Conservation (phyloP, 1,140 invertebrate genomes). For the Calycopis cecrops region DNA sequence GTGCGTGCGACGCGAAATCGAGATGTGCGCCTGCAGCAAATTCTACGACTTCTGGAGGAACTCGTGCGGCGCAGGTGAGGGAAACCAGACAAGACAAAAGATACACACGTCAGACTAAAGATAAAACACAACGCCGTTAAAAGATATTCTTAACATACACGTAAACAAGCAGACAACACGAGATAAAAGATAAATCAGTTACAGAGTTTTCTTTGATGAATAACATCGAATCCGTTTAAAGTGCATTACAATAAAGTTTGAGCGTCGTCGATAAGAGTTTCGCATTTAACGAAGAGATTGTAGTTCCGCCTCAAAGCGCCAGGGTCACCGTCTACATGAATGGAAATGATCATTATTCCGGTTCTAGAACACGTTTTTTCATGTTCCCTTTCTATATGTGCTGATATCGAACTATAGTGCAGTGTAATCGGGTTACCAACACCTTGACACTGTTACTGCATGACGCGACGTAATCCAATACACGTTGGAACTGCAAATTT, state of each 20-base stretch:
- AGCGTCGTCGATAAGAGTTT: conserved; percentile 3
- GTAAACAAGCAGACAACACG: too few relatives aligned
- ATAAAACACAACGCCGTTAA: too few relatives aligned
- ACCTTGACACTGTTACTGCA: conserved; percentile 19
- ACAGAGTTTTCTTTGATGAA: too few relatives aligned
- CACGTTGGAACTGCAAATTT: background rate
- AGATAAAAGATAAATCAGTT: too few relatives aligned
- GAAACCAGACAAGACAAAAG: background rate
- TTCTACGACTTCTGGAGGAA: conserved; percentile 69
- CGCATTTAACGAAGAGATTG: conserved; percentile 38
- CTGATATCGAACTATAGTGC: background rate
- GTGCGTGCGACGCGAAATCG: conserved; percentile 53
- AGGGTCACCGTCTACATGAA: conserved; percentile 45
- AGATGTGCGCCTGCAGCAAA: conserved; percentile 69
- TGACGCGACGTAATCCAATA: background rate
- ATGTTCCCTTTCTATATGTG: too few relatives aligned
- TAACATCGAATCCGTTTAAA: too few relatives aligned
- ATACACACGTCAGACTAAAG: too few relatives aligned
- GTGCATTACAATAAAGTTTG: too few relatives aligned
- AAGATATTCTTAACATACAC: too few relatives aligned
- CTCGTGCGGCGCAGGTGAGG: conserved; percentile 67
- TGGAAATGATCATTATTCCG: conserved; percentile 35
- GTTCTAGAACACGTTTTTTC: conserved; percentile 17
- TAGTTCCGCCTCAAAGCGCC: conserved; percentile 41
- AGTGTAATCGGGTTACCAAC: background rate